Base-by-base conservation (phyloP, 2,113 vertebrate genomes). In the Hepsetus odoe region DNA sequence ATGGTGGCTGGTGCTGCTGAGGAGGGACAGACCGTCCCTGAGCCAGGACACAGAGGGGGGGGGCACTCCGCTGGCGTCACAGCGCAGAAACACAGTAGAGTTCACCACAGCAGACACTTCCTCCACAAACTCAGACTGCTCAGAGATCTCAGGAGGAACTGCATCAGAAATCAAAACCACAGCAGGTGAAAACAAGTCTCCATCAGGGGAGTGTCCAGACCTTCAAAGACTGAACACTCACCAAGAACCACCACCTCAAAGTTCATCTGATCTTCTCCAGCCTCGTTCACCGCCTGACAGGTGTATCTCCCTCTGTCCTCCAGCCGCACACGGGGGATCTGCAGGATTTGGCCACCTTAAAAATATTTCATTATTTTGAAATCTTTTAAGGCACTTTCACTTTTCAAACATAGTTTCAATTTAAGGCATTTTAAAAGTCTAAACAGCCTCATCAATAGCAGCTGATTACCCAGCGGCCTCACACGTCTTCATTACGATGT, bases 221-320 rank as follows among this genome's bases (percentile, higher is more conserved):
- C n/a, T n/a, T 11, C 44, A 46, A 12, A 5, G 4, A 38, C 35
- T 5, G 9, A 38, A 38, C 9, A 38, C 92, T 93, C 89, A 97
- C 96, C 88, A 46, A 97, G 86, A 76, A 97, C 93, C 65, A 94
- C 90, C 84, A 98, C 90, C 62, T 95, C 83, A 14, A 96, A 98
- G 84, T 96, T 92, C 88, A 97, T 91, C 76, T 86, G 92, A 80
- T 95, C 97, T 80, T 88, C 89, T 10, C 96, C 97, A 0, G 88
- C 95, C 1, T 95, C 94, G 0, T 95, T 96, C 80, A 95, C 85
- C 0, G 94, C 96, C 87, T 92, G 90, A 13, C 97, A 97, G 0
- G 93, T 96, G 51, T 96, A 97, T 76, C 85, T 92, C 81, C 96
- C 97, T 0, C 87, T 80, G 2, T 98, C 91, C 80, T 94, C 91